A percentile compares a stretch with the other conserved stretches of the same genome.
phyloP scores from a whole-genome alignment of 2,113 vertebrate species.

The Diadophis punctatus region DNA sequence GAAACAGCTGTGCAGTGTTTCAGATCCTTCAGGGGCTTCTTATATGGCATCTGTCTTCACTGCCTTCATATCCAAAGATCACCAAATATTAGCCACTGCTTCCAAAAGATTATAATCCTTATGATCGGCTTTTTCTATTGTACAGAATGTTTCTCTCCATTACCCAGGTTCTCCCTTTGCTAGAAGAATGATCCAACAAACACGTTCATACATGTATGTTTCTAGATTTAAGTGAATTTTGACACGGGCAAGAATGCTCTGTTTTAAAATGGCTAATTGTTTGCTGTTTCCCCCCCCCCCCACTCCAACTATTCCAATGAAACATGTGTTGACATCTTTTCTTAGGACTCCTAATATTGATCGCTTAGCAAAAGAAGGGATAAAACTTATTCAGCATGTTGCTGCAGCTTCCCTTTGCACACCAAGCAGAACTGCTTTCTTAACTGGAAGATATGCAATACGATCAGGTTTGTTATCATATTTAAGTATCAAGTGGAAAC shows the following conservation, averaged over 20 bases:
- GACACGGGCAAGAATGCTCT: not conserved
- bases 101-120: not conserved
- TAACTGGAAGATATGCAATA: slow-evolving; percentile 86
- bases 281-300: not conserved
- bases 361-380: slow-evolving; percentile 76
- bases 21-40: not conserved
- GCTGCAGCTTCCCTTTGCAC: slow-evolving; percentile 79
- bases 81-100: not conserved
- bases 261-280: not conserved
- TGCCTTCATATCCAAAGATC: not conserved
- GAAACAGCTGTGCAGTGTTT: not conserved
- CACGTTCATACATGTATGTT: not conserved
- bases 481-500: not conserved
- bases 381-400: slow-evolving; percentile 83
- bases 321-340: not conserved
- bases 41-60: not conserved
- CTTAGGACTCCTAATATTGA: slow-evolving; percentile 86
- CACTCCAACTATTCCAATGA: not conserved
- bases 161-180: not conserved
- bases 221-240: not conserved
- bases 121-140: not conserved
- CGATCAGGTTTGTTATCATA: slow-evolving; percentile 74
- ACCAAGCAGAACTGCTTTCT: slow-evolving; percentile 86
- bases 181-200: not conserved
- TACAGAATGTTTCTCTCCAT: not conserved